A percentile compares a stretch with the other conserved stretches of the same genome.
Evolutionary conservation across 35 echinoderm and acorn worm species (phyloP).

Genomic region (Strongylocentrotus purpuratus): DNA sequence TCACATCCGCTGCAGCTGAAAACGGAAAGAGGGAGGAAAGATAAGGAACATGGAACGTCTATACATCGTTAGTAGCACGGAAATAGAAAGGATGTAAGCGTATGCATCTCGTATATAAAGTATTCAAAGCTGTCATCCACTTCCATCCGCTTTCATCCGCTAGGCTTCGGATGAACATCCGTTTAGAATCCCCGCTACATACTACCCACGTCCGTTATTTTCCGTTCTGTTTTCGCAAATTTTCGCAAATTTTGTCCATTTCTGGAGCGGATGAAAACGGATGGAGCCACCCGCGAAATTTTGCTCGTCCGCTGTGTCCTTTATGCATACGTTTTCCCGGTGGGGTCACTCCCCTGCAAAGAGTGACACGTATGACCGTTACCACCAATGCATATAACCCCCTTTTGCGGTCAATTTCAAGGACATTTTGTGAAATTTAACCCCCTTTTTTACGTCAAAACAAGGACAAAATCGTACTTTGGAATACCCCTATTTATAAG

Average conservation of each 20-base stretch:
- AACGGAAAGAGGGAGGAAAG: conserved; percentile 19
- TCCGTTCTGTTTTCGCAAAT: conserved; percentile 17
- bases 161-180: too few relatives aligned
- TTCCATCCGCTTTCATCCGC: too few relatives aligned
- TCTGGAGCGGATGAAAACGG: neutral
- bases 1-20: conserved; percentile 27
- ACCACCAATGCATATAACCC: too few relatives aligned
- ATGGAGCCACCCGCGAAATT: neutral
- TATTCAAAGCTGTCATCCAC: neutral
- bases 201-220: conserved; percentile 1
- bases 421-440: too few relatives aligned
- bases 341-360: too few relatives aligned
- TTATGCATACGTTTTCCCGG: conserved; percentile 28
- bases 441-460: too few relatives aligned
- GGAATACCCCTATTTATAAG: too few relatives aligned
- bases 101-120: conserved; percentile 11
- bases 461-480: too few relatives aligned
- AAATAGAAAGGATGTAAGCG: conserved; percentile 32
- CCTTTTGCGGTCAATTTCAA: too few relatives aligned
- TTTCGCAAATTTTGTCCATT: neutral
- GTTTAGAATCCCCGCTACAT: neutral
- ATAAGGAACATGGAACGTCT: neutral
- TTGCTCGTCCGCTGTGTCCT: conserved; percentile 13
- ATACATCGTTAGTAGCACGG: conserved; percentile 31
- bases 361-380: too few relatives aligned